A percentile compares a stretch with the other conserved stretches of the same genome.
phyloP scores from a whole-genome alignment of 2,797 vertebrate species.

The Sciurus carolinensis region DNA sequence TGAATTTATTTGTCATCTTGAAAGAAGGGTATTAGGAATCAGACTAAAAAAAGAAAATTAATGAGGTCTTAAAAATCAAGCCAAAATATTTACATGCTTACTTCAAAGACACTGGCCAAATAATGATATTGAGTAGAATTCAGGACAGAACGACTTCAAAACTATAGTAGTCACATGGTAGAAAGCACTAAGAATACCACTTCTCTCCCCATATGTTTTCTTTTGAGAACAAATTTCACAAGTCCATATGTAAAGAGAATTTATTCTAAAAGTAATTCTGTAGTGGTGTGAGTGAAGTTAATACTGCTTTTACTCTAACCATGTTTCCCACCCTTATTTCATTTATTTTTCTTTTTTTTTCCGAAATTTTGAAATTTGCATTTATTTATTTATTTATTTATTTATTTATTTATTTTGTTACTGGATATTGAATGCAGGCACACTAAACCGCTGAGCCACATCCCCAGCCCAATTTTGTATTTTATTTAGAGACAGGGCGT shows the following conservation, averaged over 20 bases:
- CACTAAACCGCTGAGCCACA: too few species aligned
- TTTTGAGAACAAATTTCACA: background rate
- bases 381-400: too few species aligned
- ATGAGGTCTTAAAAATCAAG: background rate
- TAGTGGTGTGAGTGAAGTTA: slow-evolving; percentile 38
- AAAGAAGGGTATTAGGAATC: background rate
- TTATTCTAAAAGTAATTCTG: slow-evolving; percentile 74
- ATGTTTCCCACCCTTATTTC: slow-evolving; percentile 71
- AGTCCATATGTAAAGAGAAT: slow-evolving; percentile 45
- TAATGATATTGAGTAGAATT: slow-evolving; percentile 14
- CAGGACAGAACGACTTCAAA: background rate
- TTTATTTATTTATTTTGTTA: too few species aligned
- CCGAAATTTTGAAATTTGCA: too few species aligned
- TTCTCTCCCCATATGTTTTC: background rate
- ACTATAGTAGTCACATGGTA: background rate
- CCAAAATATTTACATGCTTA: background rate
- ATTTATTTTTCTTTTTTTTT: too few species aligned
- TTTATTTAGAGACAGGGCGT: too few species aligned
- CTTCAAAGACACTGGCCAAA: background rate
- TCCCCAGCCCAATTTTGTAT: too few species aligned
- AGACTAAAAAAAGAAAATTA: slow-evolving; percentile 3
- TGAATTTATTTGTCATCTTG: background rate
- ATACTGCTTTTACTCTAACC: slow-evolving; percentile 74
- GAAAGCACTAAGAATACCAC: background rate
- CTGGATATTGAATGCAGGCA: too few species aligned